Evolutionary conservation across 2,797 vertebrate species (phyloP), one percentile per base, ranked within the genome.

Genomic region (Coracias cyanogaster): DNA sequence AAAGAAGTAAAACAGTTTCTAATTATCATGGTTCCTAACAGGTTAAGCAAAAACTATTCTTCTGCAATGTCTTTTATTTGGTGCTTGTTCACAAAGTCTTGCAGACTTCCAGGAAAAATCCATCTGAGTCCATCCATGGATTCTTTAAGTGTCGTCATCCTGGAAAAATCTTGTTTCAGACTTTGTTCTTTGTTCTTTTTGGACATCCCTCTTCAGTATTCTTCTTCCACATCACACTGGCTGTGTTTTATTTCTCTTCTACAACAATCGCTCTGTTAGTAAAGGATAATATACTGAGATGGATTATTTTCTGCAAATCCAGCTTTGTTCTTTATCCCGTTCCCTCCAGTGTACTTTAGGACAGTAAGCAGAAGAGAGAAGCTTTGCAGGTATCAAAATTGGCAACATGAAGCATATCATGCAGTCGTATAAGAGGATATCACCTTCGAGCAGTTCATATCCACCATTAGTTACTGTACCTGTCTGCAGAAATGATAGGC

Each of bases 251-350:
- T 85, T 87, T 90, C 86, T 89, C 64, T 84, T 82, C 81, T 76
- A 29, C 71, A 94, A 73, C 82, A 79, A 64, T 74, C 28, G 1
- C 46, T 82, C 77, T 82, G n/a, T 81, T 95, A 67, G 78, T 35
- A 87, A 84, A 94, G 86, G 71, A 86, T 74, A 74, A 82, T 92
- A 78, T 10, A 67, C 57, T 90, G 74, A 82, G 88, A 85, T 90
- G 92, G 96, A 95, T 96, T 96, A 93, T 94, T 95, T 93, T 89
- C 92, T 85, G 82, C 86, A 95, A 96, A 96, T 96, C 94, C 93
- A 95, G 92, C 94, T 95, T 94, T 96, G 91, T 89, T 93, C 95
- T 95, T 95, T 95, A 92, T 95, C 93, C 83, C 76, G 9, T 92
- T 28, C 67, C 89, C 81, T 94, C 62, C 8, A 62, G 82, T 76